Conservation (phyloP, 2,113 vertebrate genomes). For the Microcebus griseorufus region DNA sequence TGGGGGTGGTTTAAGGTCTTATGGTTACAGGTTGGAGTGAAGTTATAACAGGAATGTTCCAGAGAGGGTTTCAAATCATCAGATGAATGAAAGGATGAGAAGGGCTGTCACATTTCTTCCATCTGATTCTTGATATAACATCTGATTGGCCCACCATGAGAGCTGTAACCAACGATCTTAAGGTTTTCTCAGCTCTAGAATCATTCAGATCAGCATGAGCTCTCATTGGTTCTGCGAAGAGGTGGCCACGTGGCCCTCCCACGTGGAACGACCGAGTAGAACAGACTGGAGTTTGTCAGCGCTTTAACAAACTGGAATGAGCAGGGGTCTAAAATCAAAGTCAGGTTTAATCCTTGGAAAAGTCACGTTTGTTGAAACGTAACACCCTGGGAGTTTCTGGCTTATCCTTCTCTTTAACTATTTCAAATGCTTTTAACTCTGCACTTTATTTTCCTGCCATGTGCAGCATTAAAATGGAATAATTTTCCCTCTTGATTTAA, state of each 20-base stretch:
- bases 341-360: conserved; percentile 45
- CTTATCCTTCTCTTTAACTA: conserved; percentile 32
- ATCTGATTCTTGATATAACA: not conserved
- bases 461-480: not conserved
- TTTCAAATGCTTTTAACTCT: not conserved
- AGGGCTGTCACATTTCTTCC: not conserved
- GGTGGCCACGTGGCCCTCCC: not conserved
- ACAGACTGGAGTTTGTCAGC: not conserved
- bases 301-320: conserved; percentile 46
- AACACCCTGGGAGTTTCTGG: conserved; percentile 18
- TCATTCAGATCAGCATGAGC: fast-evolving
- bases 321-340: conserved; percentile 28
- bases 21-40: not conserved
- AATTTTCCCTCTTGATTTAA: conserved; percentile 1
- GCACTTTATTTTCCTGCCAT: not conserved
- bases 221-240: not conserved
- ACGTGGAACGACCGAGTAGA: not conserved
- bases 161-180: not conserved
- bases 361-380: conserved; percentile 21
- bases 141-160: not conserved
- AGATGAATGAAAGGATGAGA: not conserved
- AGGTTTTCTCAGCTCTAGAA: not conserved
- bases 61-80: not conserved
- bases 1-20: not conserved
- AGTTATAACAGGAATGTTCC: not conserved